Conservation (phyloP, 1,140 invertebrate species). For the Maconellicoccus hirsutus region DNA sequence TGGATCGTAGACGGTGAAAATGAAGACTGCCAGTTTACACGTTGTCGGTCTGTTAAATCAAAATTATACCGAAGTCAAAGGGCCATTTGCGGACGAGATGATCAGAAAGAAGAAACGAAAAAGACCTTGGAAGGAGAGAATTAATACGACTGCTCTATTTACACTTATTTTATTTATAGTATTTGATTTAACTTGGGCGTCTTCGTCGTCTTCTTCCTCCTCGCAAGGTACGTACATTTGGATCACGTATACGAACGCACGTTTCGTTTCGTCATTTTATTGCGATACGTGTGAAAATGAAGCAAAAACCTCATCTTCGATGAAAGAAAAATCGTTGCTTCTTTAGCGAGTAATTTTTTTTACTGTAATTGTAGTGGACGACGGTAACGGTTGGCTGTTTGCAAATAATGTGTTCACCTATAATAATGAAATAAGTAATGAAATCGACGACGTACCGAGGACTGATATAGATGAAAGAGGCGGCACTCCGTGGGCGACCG, state of each 20-base stretch:
- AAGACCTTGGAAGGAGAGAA: background rate
- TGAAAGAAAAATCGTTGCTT: too few relatives aligned
- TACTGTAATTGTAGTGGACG: background rate
- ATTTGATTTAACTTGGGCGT: background rate
- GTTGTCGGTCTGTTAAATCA: background rate
- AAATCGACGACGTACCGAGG: background rate
- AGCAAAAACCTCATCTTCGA: too few relatives aligned
- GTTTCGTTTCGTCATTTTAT: too few relatives aligned
- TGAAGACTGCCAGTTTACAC: background rate
- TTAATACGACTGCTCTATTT: background rate
- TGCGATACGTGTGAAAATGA: too few relatives aligned
- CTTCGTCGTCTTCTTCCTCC: background rate
- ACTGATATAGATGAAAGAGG: background rate
- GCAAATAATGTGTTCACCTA: background rate
- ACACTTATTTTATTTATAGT: background rate
- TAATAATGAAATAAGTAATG: background rate
- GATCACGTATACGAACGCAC: too few relatives aligned
- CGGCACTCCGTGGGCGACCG: conserved; percentile 34
- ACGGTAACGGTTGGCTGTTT: background rate
- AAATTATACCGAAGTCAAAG: background rate
- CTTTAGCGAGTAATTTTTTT: too few relatives aligned
- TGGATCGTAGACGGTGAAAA: background rate
- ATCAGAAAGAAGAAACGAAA: background rate
- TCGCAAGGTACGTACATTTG: background rate
- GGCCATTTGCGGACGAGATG: background rate